Evolutionary conservation across 1,140 invertebrate species (phyloP), one percentile per base, ranked within the genome.

Genomic region (Drosophila lowei): DNA sequence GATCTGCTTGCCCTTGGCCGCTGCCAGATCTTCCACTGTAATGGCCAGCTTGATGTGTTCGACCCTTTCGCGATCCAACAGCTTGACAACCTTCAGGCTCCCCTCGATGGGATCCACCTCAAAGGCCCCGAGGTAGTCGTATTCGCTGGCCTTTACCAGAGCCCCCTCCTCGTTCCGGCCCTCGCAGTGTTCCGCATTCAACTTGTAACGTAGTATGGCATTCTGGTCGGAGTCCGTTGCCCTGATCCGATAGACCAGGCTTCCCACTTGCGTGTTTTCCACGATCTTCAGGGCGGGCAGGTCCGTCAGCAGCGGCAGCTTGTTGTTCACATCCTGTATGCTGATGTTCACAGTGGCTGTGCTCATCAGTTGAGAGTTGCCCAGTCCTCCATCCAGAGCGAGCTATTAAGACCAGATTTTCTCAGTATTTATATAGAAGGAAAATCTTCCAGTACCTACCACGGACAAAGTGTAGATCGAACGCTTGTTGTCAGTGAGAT

Each of bases 321-420:
- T 98, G 86, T 98, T 98, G 86, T 98, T 98, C 0, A 98, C 96
- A 92, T 98, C 97, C 9, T 95, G 93, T 59, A 98, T 96, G 0
- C 94, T 95, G 6, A 99, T 96, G 79, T 97, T 96, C 0, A 98
- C 96, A 0, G 94, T 92, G 7, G 95, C 95, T 3, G 94, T 92
- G 1, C 94, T 94, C 47, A 94, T 94, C 11, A 94, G 90, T 86
- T 96, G 95, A 25, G 96, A 94, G 16, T 94, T 94, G 9, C 97
- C 97, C 44, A 97, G 94, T 6, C 97, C 97, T 13, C 97, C 97
- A 91, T 98, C 97, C 38, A 98, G 92, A 1, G 97, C 97, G 16
- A 95, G 91, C 89, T 92, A 6, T 3, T 47, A 23, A 41, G 1
- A 42, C 0, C 9, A 18, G 0, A 13, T 15, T 18, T 7, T 1